These are phyloP conservation scores for Galbula dea DNA, from an alignment of 2,113 vertebrate genomes.

Conservation along the genomic window DNA sequence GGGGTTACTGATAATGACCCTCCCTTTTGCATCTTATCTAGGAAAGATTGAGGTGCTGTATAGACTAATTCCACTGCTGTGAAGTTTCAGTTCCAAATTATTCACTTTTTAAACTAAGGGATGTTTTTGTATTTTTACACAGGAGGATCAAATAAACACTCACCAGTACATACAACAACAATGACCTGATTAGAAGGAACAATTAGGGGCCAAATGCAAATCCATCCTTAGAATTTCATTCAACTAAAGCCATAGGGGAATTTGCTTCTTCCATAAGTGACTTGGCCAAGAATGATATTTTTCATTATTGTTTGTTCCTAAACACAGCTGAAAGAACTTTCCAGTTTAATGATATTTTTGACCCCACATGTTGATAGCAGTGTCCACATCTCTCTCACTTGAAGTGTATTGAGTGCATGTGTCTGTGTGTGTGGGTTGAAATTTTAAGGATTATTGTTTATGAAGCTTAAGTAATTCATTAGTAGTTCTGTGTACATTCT, in stretches of 20 bases:
- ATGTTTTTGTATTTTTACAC: slow-evolving; percentile 73
- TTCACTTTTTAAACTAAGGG: slow-evolving; percentile 53
- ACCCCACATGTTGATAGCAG: slow-evolving; percentile 67
- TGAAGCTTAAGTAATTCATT: slow-evolving; percentile 53
- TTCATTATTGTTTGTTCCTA: slow-evolving; percentile 57
- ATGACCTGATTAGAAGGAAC: slow-evolving; percentile 42
- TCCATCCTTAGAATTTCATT: neutral
- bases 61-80: slow-evolving; percentile 39
- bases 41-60: slow-evolving; percentile 29
- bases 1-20: slow-evolving; percentile 24
- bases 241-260: slow-evolving; percentile 5
- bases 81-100: slow-evolving; percentile 56
- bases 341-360: slow-evolving; percentile 56
- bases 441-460: slow-evolving; percentile 67
- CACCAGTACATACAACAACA: neutral
- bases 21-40: slow-evolving; percentile 27
- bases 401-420: slow-evolving; percentile 14
- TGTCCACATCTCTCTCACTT: slow-evolving; percentile 69
- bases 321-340: slow-evolving; percentile 66
- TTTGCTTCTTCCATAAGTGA: slow-evolving; percentile 47
- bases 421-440: slow-evolving; percentile 33
- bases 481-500: slow-evolving; percentile 34
- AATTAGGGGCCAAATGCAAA: slow-evolving; percentile 28
- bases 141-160: slow-evolving; percentile 57
- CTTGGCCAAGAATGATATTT: slow-evolving; percentile 61